These are phyloP conservation scores for Pissodes strobi DNA, from an alignment of 1,140 invertebrate genomes.

Conservation along the genomic window DNA sequence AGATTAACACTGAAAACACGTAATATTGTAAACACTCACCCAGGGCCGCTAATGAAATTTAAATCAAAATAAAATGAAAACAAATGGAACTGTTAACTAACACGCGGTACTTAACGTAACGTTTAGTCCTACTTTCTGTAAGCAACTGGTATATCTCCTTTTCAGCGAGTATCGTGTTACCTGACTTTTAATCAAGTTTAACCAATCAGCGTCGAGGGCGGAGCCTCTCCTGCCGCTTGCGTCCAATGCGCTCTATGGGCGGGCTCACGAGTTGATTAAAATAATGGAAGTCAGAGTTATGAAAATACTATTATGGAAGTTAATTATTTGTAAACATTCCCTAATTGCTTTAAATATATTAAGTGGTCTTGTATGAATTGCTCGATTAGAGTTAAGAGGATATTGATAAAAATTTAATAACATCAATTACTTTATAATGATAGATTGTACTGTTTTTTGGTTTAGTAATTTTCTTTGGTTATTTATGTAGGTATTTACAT, in stretches of 20 bases:
- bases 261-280: constrained; percentile 45
- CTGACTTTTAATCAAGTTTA: constrained; percentile 34
- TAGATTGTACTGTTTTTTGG: not conserved
- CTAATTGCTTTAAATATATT: constrained; percentile 45
- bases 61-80: constrained; percentile 28
- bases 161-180: constrained; percentile 32
- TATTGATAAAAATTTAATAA: constrained; percentile 38
- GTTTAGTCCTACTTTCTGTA: constrained; percentile 47
- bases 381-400: constrained; percentile 33
- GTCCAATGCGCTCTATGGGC: constrained; percentile 41
- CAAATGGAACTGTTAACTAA: constrained; percentile 9
- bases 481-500: no score
- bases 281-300: constrained; percentile 54
- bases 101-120: constrained; percentile 24
- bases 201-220: constrained; percentile 27
- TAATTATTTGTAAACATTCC: constrained; percentile 52
- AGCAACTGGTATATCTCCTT: constrained; percentile 47
- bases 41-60: constrained; percentile 44
- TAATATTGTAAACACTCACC: constrained; percentile 42
- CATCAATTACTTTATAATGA: constrained; percentile 21
- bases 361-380: constrained; percentile 29
- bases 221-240: not conserved
- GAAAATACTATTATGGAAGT: constrained; percentile 53
- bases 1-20: not conserved
- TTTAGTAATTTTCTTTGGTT: not conserved